These are phyloP conservation scores for Prolemur simus DNA, from an alignment of 2,113 vertebrate genomes.

Conservation along the genomic window DNA sequence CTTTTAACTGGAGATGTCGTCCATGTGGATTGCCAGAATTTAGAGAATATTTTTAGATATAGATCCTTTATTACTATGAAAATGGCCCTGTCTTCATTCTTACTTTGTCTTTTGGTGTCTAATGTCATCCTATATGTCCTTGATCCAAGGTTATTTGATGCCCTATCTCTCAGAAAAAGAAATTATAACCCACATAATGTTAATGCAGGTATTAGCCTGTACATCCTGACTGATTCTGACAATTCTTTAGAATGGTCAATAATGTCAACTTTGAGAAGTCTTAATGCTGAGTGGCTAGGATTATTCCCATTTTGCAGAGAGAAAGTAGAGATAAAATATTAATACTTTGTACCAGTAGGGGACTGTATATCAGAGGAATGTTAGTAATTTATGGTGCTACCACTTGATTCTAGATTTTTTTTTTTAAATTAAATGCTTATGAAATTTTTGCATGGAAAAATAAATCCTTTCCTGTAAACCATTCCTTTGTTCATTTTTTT, in stretches of 20 bases:
- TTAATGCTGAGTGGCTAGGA: neutral
- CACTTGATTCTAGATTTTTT: conserved; percentile 34
- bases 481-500: neutral
- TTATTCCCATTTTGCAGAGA: neutral
- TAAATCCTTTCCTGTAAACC: neutral
- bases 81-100: neutral
- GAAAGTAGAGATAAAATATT: neutral
- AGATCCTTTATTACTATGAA: neutral
- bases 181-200: neutral
- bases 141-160: neutral
- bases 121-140: neutral
- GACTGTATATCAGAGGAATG: neutral
- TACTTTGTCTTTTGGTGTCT: neutral
- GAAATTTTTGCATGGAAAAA: conserved; percentile 21
- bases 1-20: neutral
- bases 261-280: neutral
- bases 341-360: neutral
- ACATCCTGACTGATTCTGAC: neutral
- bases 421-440: neutral
- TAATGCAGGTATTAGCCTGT: neutral
- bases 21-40: neutral
- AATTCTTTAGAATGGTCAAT: neutral
- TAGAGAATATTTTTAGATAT: neutral
- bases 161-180: neutral
- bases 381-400: neutral